Evolutionary conservation across 2,113 vertebrate species (phyloP).

Genomic region (Tamias sibiricus): DNA sequence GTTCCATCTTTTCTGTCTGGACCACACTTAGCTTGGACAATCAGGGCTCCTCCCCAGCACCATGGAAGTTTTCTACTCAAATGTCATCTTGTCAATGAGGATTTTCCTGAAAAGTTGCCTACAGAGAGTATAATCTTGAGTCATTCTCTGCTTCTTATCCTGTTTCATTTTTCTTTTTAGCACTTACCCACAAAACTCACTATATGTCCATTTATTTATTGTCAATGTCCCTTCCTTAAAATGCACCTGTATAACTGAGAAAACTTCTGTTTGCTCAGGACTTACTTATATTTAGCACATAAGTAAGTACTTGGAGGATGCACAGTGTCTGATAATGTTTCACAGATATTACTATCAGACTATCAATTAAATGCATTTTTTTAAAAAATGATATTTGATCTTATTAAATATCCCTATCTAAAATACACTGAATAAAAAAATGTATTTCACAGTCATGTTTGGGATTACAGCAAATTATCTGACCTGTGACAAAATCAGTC

Average conservation of each 20-base stretch:
- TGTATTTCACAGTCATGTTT: not conserved
- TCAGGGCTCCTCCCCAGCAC: fast-evolving
- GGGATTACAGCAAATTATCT: not conserved
- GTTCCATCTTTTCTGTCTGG: not conserved
- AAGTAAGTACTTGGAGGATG: not conserved
- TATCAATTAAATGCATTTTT: not conserved
- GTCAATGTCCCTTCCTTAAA: not conserved
- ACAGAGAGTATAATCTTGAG: not conserved
- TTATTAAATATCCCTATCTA: slow-evolving; percentile 6
- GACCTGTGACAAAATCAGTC: not conserved
- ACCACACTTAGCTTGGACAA: not conserved
- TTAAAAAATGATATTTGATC: not conserved
- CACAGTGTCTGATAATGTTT: not conserved
- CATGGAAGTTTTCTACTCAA: not conserved
- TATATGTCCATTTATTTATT: not conserved
- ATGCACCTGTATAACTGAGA: not conserved
- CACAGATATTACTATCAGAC: not conserved
- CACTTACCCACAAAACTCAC: not conserved
- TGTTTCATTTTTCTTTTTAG: not conserved
- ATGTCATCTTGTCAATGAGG: not conserved
- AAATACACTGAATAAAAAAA: slow-evolving; percentile 1
- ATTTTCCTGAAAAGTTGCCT: not conserved
- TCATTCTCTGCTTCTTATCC: not conserved
- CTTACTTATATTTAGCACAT: not conserved
- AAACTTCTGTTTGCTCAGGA: not conserved